Percentiles rank a stretch among this genome's conserved stretches.
phyloP scores from a whole-genome alignment of 2,888 invertebrate genomes.

The Rhagonycha fulva region DNA sequence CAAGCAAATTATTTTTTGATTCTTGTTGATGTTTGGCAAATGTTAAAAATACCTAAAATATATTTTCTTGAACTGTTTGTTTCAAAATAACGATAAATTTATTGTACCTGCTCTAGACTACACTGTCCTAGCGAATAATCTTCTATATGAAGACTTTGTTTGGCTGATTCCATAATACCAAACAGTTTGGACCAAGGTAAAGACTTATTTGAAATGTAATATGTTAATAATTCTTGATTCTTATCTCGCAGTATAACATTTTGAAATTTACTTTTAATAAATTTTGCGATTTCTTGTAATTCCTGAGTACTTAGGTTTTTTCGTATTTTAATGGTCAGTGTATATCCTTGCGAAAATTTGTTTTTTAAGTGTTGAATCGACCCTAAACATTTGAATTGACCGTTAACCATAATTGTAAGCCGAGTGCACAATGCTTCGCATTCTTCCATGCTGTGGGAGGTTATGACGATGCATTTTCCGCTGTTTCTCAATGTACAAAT shows the following conservation, averaged over 20 bases:
- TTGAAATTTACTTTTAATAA: conserved; percentile 29
- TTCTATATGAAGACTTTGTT: conserved; percentile 58
- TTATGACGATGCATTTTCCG: conserved; percentile 74
- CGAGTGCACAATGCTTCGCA: conserved; percentile 78
- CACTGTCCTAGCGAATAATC: conserved; percentile 80
- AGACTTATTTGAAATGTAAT: conserved; percentile 61
- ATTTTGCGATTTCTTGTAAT: conserved; percentile 26
- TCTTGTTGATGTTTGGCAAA: conserved; percentile 62
- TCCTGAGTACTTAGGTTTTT: conserved; percentile 15
- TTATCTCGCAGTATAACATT: conserved; percentile 59
- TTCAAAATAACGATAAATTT: background rate
- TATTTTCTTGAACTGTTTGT: background rate
- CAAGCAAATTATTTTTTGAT: background rate
- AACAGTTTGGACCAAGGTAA: conserved; percentile 73
- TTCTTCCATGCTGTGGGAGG: conserved; percentile 83
- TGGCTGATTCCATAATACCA: conserved; percentile 64
- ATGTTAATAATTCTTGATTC: conserved; percentile 69
- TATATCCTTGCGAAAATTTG: conserved; percentile 65
- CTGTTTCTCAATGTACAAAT: conserved; percentile 65
- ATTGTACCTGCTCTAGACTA: conserved; percentile 66
- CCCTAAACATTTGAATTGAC: conserved; percentile 73
- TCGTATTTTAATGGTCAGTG: conserved; percentile 45
- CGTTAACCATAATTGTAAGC: conserved; percentile 79
- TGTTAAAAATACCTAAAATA: conserved; percentile 63
- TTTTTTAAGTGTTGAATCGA: conserved; percentile 77